Conservation (phyloP, 2,888 invertebrate species). For the Phalera bucephala region DNA sequence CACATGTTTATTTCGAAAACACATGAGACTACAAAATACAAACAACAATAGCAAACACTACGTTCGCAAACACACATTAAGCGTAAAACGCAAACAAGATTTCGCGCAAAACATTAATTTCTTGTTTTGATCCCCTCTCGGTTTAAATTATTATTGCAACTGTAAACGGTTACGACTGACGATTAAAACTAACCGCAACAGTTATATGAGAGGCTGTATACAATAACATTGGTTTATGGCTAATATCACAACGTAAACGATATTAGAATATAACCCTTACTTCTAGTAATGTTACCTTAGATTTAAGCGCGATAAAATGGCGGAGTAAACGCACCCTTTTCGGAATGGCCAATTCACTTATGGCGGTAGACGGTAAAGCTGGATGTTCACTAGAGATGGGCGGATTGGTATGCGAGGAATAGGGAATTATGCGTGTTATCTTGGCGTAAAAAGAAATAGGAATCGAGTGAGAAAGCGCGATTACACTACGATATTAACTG, state of each 20-base stretch:
- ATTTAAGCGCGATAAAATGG: slow-evolving; percentile 45
- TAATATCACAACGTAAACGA: slow-evolving; percentile 53
- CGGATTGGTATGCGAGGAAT: too few relatives aligned
- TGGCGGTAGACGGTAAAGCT: slow-evolving; percentile 27
- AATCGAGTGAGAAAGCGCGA: too few relatives aligned
- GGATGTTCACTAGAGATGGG: slow-evolving; percentile 2
- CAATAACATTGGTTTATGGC: slow-evolving; percentile 57
- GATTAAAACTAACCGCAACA: slow-evolving; percentile 73
- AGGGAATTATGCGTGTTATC: too few relatives aligned
- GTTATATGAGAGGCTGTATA: slow-evolving; percentile 41
- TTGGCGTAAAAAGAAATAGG: too few relatives aligned
- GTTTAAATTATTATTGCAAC: slow-evolving; percentile 74
- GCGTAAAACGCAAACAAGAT: slow-evolving; percentile 53
- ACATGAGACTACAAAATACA: slow-evolving; percentile 43
- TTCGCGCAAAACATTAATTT: slow-evolving; percentile 54
- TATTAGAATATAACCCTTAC: slow-evolving; percentile 55
- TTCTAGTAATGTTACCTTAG: slow-evolving; percentile 39
- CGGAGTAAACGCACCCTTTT: slow-evolving; percentile 58
- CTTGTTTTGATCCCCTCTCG: slow-evolving; percentile 60
- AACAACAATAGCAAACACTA: slow-evolving; percentile 49
- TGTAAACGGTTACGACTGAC: slow-evolving; percentile 72
- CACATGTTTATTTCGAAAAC: not conserved
- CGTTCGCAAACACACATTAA: slow-evolving; percentile 33
- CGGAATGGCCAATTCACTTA: slow-evolving; percentile 55
- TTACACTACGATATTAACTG: too few relatives aligned